phyloP scores from a whole-genome alignment of 2,113 vertebrate genomes.

The Aramus guarauna region DNA sequence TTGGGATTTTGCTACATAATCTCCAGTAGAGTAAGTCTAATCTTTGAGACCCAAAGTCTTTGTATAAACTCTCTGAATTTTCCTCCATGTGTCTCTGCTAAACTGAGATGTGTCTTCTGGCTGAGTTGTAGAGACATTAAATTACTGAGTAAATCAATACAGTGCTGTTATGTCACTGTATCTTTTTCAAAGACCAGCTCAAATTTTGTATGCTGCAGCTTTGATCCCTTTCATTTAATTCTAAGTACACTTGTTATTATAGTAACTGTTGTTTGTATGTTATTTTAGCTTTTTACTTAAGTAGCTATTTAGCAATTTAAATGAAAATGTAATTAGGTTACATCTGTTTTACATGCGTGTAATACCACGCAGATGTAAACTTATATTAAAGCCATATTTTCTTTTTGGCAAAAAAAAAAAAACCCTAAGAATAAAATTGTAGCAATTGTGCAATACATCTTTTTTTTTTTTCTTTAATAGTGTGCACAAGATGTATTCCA shows the following conservation, averaged over 20 bases:
- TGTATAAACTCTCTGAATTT: conserved; percentile 67
- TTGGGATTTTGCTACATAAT: conserved; percentile 73
- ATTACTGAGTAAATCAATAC: conserved; percentile 90
- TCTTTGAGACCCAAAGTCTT: conserved; percentile 71
- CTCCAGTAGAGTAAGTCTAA: conserved; percentile 69
- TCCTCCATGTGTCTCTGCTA: conserved; percentile 70
- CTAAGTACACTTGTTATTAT: conserved; percentile 94
- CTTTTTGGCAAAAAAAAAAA: conserved; percentile 82
- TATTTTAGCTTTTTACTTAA: conserved; percentile 98
- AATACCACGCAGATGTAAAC: conserved; percentile 89
- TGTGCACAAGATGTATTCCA: conserved; percentile 2
- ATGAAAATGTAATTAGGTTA: conserved; percentile 97
- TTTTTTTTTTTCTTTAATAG: not conserved
- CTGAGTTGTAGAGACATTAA: conserved; percentile 78
- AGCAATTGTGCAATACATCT: conserved; percentile 61
- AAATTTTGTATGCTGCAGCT: conserved; percentile 85
- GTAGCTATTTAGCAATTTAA: conserved; percentile 99
- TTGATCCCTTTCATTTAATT: conserved; percentile 92
- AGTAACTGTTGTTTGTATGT: conserved; percentile 99
- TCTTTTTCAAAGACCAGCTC: conserved; percentile 86
- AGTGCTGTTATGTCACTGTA: conserved; percentile 78
- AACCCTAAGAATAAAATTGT: conserved; percentile 62
- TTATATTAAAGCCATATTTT: conserved; percentile 91
- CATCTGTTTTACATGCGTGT: conserved; percentile 96
- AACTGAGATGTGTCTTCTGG: conserved; percentile 77